phyloP scores from a whole-genome alignment of 2,113 vertebrate genomes.

The Phalacrocorax aristotelis region DNA sequence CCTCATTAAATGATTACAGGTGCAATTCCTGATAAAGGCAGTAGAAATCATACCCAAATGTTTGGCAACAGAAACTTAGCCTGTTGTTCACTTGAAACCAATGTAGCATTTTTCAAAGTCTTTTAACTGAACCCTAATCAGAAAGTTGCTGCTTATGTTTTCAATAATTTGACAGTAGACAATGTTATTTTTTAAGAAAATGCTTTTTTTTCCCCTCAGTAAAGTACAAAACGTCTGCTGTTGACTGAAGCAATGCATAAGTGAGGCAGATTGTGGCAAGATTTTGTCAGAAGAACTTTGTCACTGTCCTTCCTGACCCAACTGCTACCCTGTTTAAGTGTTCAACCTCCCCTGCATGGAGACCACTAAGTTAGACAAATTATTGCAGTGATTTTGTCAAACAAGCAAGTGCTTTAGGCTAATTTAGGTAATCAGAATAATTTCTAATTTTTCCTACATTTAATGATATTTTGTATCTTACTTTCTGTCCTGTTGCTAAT shows the following conservation, averaged over 20 bases:
- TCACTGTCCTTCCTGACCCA: not conserved
- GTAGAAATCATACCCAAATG: not conserved
- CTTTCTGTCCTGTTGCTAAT: not conserved
- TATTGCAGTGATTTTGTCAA: not conserved
- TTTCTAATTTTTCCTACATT: not conserved
- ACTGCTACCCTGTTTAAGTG: not conserved
- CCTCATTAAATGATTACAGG: not conserved
- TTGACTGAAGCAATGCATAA: not conserved
- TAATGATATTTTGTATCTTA: not conserved
- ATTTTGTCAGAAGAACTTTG: not conserved
- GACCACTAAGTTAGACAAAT: not conserved
- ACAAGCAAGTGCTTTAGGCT: not conserved
- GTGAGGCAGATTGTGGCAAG: not conserved
- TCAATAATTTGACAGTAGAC: not conserved
- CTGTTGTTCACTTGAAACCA: not conserved
- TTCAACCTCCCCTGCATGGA: not conserved
- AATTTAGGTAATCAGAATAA: not conserved
- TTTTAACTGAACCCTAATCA: not conserved
- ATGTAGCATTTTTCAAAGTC: not conserved
- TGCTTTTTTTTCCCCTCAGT: not conserved
- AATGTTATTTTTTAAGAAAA: not conserved
- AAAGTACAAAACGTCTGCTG: not conserved
- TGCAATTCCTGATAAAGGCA: not conserved
- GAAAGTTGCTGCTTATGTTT: not conserved
- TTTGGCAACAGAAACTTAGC: not conserved